Base-by-base conservation (phyloP, 2,113 vertebrate genomes). In the Passerina amoena region DNA sequence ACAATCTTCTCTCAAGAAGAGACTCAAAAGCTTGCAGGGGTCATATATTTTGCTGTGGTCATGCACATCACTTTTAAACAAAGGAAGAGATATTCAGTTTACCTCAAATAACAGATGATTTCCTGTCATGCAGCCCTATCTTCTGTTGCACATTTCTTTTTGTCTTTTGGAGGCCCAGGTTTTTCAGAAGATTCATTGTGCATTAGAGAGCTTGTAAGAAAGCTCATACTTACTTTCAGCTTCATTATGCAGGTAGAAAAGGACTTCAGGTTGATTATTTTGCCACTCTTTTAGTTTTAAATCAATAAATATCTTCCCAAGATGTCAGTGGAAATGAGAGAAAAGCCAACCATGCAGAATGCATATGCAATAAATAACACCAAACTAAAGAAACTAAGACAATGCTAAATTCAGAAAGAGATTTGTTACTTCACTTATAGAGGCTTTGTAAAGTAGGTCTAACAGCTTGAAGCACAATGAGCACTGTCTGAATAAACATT, bases 231-330 rank as follows among this genome's bases (percentile, higher is more conserved):
- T 81, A 76, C 31, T 82, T 94, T 90, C 68, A 81, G 47, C 64
- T 86, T 95, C 33, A 57, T 92, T 92, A 90, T 83, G 59, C 63
- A 80, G 24, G 60, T 90, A 35, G 50, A 76, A 93, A 82, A 65
- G 57, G 37, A 54, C 14, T 61, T 77, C 25, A 66, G 37, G 47
- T 47, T 86, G 51, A 63, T 81, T 88, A 59, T 79, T 83, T 88
- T 92, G 56, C 66, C 19, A 31, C 12, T 61, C 37, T 79, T 3
- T 56, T 50, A 66, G 60, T 84, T 92, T 92, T 71, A 91, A 84
- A 89, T 91, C 37, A 75, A 86, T 83, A 70, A 70, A 82, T 69
- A 64, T 86, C 54, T 65, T 82, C 50, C 33, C 35, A 68, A 56
- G 22, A 33, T 79, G 73, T 45, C 75, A 81, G 50, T 66, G 25